These are phyloP conservation scores for Chalcis sispes DNA, from an alignment of 2,888 invertebrate species.

Conservation along the genomic window DNA sequence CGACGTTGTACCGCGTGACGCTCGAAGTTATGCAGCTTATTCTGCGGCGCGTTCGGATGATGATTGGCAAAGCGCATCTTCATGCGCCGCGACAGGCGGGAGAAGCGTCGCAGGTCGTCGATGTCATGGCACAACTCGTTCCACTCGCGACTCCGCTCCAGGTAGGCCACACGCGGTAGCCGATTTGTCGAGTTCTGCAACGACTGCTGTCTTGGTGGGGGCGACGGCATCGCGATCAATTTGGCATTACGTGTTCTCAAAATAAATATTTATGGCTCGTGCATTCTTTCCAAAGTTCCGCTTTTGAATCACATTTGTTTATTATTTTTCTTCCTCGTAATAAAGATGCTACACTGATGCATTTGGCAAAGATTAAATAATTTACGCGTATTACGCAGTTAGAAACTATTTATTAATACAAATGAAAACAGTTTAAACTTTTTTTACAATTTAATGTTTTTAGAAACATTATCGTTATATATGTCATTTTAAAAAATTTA, in stretches of 20 bases:
- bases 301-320: not conserved
- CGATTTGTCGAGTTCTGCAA: not conserved
- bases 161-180: constrained; percentile 61
- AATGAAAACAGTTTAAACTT: too few relatives aligned
- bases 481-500: too few relatives aligned
- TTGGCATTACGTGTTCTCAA: constrained; percentile 6
- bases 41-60: constrained; percentile 9
- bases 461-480: too few relatives aligned
- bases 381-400: too few relatives aligned
- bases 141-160: constrained; percentile 68
- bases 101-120: constrained; percentile 65
- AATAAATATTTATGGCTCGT: constrained; percentile 9
- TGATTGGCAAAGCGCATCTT: constrained; percentile 30
- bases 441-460: too few relatives aligned
- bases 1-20: constrained; percentile 64
- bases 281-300: not conserved
- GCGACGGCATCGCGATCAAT: constrained; percentile 18
- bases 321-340: not conserved
- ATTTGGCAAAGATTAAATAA: not conserved
- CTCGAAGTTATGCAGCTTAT: constrained; percentile 57
- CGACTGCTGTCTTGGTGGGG: not conserved
- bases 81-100: constrained; percentile 46
- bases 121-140: constrained; percentile 64
- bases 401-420: too few relatives aligned
- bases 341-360: not conserved